Percentiles rank a stretch among this genome's conserved stretches.
These are phyloP conservation scores for Phyllopteryx taeniolatus DNA, from an alignment of 2,113 vertebrate genomes.

Conservation along the genomic window DNA sequence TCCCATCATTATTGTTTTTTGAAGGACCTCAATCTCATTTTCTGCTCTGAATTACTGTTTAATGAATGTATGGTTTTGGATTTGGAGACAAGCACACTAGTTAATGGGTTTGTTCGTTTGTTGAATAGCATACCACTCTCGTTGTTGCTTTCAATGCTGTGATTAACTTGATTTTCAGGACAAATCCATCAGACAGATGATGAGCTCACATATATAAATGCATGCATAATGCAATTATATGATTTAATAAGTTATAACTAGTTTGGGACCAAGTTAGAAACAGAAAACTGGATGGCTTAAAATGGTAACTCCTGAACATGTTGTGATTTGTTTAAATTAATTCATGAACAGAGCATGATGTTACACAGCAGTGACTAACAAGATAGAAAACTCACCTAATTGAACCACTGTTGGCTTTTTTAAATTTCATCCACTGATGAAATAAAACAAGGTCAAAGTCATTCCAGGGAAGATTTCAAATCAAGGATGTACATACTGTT, in stretches of 20 bases:
- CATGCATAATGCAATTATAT: constrained; percentile 71
- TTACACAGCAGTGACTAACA: constrained; percentile 52
- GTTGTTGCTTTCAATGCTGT: constrained; percentile 70
- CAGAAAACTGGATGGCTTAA: constrained; percentile 54
- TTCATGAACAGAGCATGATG: constrained; percentile 57
- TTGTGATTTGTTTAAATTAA: constrained; percentile 61
- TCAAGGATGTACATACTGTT: neutral
- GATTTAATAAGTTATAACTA: constrained; percentile 76
- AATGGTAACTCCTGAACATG: constrained; percentile 48
- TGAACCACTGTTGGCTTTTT: constrained; percentile 20
- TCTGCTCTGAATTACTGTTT: constrained; percentile 71
- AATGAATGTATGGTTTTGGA: constrained; percentile 75
- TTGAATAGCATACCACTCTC: constrained; percentile 70
- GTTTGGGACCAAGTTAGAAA: constrained; percentile 60
- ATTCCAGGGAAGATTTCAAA: constrained; percentile 20
- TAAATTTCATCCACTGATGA: constrained; percentile 43
- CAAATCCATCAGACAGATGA: constrained; percentile 69
- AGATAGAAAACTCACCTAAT: constrained; percentile 48
- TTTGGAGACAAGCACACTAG: constrained; percentile 65
- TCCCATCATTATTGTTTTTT: constrained; percentile 28
- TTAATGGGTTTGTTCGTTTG: constrained; percentile 76
- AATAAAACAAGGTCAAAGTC: neutral
- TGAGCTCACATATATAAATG: constrained; percentile 64
- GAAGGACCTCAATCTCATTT: constrained; percentile 70
- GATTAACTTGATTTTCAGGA: constrained; percentile 74